Evolutionary conservation across 2,113 vertebrate species (phyloP), one percentile per base, ranked within the genome.

Genomic region (Suricata suricatta): DNA sequence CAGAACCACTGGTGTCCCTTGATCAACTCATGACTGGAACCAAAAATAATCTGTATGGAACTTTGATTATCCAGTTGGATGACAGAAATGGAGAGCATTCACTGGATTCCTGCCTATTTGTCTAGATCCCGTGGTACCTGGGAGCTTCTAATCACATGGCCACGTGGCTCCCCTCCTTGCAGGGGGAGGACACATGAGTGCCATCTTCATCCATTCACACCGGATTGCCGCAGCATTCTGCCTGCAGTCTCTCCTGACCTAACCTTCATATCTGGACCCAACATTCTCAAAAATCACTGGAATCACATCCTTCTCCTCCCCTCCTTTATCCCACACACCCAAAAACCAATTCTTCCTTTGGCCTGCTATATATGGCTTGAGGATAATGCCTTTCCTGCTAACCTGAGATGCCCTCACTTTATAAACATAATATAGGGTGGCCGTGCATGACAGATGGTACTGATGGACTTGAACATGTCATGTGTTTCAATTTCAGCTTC

Each of bases 81-180:
- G 3, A 50, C 21, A 88, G 82, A 81, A 90, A 91, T 82, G 47
- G 54, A 94, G n/a, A 47, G 17, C 13, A 14, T 54, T 12, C 10
- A 7, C 35, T 71, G 29, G 7, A n/a, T 29, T 23, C 8, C 12
- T 63, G 57, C 38, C 54, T 31, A 16, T 44, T n/a, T 38, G 8
- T 91, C 64, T 76, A 77, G 29, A 76, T 66, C 29, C 15, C 1
- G 44, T 7, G 4, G 79, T 69, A 63, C 14, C 38, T 79, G 19
- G 27, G 27, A 85, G 21, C 33, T 72, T 63, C 5, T 23, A 50
- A 3, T 5, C 25, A 27, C 17, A 44, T 38, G 68, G 27, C 35
- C 41, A 2, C 0, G 0, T 7, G 4, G 15, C 68, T 57, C 27
- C 33, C 35, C 23, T 79, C 44, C 41, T 35, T 63, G 7, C 4